Conservation (phyloP, 92 coral and sea anemone genomes). For the Meandrina meandrites region DNA sequence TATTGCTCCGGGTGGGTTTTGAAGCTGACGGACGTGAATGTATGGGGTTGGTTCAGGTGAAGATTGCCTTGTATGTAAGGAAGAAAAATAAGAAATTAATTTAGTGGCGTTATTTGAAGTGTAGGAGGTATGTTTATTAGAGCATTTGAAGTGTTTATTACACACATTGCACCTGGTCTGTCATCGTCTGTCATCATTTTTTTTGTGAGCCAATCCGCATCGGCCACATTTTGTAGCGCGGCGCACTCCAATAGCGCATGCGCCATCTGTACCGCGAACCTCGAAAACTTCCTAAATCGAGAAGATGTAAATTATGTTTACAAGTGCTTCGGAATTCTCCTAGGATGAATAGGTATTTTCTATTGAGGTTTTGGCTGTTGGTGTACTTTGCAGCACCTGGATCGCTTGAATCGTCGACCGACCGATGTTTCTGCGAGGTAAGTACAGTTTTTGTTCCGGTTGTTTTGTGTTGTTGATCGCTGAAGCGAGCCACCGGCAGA, state of each 20-base stretch:
- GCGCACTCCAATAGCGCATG: conserved; percentile 51
- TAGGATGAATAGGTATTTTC: conserved; percentile 49
- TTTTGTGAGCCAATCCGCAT: conserved; percentile 50
- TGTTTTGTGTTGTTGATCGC: conserved; percentile 6
- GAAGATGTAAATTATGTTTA: conserved; percentile 19
- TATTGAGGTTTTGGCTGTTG: conserved; percentile 32
- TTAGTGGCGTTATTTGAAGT: not conserved
- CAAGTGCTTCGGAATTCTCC: conserved; percentile 23
- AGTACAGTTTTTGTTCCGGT: not conserved
- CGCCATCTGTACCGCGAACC: conserved; percentile 49
- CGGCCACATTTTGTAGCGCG: conserved; percentile 62
- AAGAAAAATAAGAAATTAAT: not conserved
- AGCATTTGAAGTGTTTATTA: not conserved
- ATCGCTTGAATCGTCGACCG: conserved; percentile 30
- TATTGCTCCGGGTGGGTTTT: too few species aligned
- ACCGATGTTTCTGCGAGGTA: conserved; percentile 71
- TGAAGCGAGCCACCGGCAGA: not conserved
- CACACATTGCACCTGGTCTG: not conserved
- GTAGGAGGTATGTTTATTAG: not conserved
- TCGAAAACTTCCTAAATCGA: conserved; percentile 17
- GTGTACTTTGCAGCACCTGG: conserved; percentile 44
- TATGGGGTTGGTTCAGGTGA: too few species aligned
- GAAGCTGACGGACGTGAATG: too few species aligned
- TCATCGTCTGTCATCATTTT: too few species aligned
- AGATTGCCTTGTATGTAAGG: not conserved